Percentiles rank a stretch among this genome's conserved stretches.
phyloP scores from a whole-genome alignment of 2,888 invertebrate genomes.

The Leptarthrus brevirostris region DNA sequence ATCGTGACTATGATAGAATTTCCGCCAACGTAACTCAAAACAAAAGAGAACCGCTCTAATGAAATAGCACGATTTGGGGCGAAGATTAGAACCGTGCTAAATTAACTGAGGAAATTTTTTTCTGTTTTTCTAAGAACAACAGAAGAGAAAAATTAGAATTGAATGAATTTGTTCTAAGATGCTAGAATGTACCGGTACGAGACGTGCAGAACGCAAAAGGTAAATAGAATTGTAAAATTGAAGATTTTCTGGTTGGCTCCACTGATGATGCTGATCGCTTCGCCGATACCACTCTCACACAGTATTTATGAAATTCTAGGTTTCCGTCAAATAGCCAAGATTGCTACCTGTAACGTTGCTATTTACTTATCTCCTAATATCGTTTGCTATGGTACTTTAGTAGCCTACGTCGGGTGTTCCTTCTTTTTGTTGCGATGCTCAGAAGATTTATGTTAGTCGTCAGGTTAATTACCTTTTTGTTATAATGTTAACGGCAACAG shows the following conservation, averaged over 20 bases:
- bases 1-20: not conserved
- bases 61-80: not conserved
- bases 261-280: not conserved
- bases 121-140: not conserved
- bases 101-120: not conserved
- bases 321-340: not conserved
- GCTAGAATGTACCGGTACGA: not conserved
- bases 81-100: not conserved
- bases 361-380: slow-evolving; percentile 18
- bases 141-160: not conserved
- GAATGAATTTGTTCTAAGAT: not conserved
- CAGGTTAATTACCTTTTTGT: not conserved
- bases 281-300: too few species aligned
- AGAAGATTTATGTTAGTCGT: not conserved
- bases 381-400: not conserved
- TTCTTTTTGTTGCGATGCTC: not conserved
- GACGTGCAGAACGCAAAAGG: not conserved
- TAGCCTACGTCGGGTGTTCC: not conserved
- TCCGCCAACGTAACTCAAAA: not conserved
- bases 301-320: not conserved
- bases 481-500: not conserved
- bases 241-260: not conserved
- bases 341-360: not conserved
- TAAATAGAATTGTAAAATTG: slow-evolving; percentile 3
- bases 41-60: not conserved